phyloP scores from a whole-genome alignment of 2,113 vertebrate species.

The Lonchura striata region DNA sequence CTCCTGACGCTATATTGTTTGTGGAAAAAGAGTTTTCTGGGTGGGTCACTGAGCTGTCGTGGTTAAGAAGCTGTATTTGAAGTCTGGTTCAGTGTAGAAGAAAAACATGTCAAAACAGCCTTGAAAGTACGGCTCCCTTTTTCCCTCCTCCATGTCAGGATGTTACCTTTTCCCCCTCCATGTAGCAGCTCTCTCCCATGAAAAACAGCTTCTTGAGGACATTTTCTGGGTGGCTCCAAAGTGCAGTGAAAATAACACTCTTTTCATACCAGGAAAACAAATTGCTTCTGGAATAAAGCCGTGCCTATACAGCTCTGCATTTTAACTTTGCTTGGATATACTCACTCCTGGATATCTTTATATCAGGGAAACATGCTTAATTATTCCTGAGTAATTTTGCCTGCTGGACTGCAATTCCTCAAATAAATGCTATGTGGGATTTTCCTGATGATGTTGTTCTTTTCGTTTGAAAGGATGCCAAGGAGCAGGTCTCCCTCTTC shows the following conservation, averaged over 20 bases:
- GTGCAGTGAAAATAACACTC: background rate
- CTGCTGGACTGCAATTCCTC: constrained; percentile 27
- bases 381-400: constrained; percentile 20
- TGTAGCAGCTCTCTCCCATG: constrained; percentile 2
- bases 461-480: constrained; percentile 1
- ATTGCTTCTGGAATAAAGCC: background rate
- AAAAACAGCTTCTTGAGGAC: background rate
- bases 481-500: constrained; percentile 27
- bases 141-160: background rate
- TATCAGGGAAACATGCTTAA: constrained; percentile 24
- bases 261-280: background rate
- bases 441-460: background rate
- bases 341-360: background rate
- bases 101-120: constrained; percentile 56
- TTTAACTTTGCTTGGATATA: background rate
- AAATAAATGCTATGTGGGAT: constrained; percentile 4
- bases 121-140: constrained; percentile 9
- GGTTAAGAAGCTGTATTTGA: constrained; percentile 63
- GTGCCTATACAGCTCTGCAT: background rate
- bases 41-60: constrained; percentile 44
- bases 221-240: background rate
- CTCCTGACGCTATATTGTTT: constrained; percentile 53
- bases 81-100: constrained; percentile 36
- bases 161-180: constrained; percentile 18
- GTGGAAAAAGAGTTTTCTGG: constrained; percentile 61